Base-by-base conservation (phyloP, 2,797 vertebrate genomes). In the Urophycis tenuis region DNA sequence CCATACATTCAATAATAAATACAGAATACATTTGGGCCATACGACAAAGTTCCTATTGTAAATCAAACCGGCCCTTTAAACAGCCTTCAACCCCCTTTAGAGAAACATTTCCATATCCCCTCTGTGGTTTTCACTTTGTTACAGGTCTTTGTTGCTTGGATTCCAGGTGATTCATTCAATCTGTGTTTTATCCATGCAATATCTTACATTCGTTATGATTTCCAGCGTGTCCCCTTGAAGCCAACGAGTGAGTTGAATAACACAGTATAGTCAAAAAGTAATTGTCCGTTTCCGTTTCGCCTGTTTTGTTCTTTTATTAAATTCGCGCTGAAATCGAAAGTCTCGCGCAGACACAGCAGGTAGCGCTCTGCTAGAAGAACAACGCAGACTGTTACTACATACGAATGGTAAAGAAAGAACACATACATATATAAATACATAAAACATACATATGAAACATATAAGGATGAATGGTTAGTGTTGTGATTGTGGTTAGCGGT, bases 91-190 rank as follows among this genome's bases (percentile, higher is more conserved):
- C 74, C 25, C 29, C 1, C 60, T 10, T 29, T 67, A 78, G 76
- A 76, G 73, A 83, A 74, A 83, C 86, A 75, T 85, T 79, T 3
- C 80, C 83, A 81, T 60, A 81, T 4, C 82, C 73, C 83, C 85
- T 77, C 75, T 35, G 79, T 80, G 85, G 85, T 80, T 81, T 81
- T 81, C 81, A 73, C 73, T 22, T 77, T 83, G 75, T 85, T 85
- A 74, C 71, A 74, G 88, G 84, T 83, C 89, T 90, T 90, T 92
- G 89, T 91, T 90, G 84, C 32, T 32, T 75, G 73, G 78, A 74
- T 75, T 74, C 72, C 80, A 49, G 77, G 71, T 85, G 79, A 84
- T 85, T 73, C 80, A 36, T 80, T 75, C 31, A 71, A 71, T 74
- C 7, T 71, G 29, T 70, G 67, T 71, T 71, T 7, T 71, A 30